Conservation (phyloP, 2,113 vertebrate species). For the Plecotus auritus region DNA sequence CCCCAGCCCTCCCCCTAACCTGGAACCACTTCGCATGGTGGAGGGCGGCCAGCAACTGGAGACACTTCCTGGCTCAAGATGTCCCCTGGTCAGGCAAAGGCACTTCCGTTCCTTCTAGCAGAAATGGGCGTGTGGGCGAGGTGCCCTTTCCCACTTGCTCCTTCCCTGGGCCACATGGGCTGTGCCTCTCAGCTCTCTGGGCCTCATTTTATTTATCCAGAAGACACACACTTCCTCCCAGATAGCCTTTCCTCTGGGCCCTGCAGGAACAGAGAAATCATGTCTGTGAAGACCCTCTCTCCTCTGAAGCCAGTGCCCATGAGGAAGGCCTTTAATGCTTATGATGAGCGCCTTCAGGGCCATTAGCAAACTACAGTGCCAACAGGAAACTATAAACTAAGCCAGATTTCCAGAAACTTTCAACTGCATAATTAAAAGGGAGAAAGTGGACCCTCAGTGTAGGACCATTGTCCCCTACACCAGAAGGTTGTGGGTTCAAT, state of each 20-base stretch:
- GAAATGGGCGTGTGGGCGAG: not conserved
- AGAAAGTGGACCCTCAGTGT: not conserved
- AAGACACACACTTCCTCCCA: not conserved
- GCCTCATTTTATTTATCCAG: not conserved
- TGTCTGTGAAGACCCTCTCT: not conserved
- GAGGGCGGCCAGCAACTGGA: slow-evolving; percentile 85
- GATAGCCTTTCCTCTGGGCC: not conserved
- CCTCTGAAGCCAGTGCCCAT: rapidly evolving
- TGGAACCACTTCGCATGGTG: slow-evolving; percentile 91
- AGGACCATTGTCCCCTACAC: no score
- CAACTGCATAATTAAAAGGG: not conserved
- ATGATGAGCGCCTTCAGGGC: rapidly evolving
- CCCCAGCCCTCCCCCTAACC: slow-evolving; percentile 69
- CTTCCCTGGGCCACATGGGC: no score
- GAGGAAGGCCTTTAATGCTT: not conserved
- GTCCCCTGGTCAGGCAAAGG: slow-evolving; percentile 77
- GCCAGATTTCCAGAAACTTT: not conserved
- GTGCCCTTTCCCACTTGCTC: rapidly evolving
- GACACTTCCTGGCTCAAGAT: slow-evolving; percentile 81
- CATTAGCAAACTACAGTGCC: not conserved
- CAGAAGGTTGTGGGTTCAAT: no score
- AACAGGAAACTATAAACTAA: not conserved
- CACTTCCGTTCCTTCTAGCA: slow-evolving; percentile 55
- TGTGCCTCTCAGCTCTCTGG: not conserved
- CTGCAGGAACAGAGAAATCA: not conserved